A percentile compares a stretch with the other conserved stretches of the same genome.
Evolutionary conservation across 2,888 invertebrate genomes (phyloP).

Genomic region (Pardosa pseudoannulata): DNA sequence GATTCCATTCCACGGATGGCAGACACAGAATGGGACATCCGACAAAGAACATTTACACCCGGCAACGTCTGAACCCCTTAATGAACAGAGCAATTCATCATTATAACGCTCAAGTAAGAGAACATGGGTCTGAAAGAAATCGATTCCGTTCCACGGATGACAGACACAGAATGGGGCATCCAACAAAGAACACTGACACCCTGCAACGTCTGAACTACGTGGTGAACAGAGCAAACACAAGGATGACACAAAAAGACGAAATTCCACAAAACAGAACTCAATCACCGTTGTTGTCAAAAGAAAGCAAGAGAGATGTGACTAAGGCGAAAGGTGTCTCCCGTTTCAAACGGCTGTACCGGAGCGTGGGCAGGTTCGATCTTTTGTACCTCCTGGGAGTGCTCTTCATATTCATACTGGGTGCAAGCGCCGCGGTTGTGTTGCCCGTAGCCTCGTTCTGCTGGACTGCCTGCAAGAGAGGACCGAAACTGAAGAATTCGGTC

Average conservation of each 20-base stretch:
- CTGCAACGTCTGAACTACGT: too few relatives aligned
- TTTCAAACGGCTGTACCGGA: background rate
- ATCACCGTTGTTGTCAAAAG: too few relatives aligned
- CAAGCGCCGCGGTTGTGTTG: background rate
- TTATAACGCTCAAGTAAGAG: too few relatives aligned
- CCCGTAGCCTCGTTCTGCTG: background rate
- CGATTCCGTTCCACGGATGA: background rate
- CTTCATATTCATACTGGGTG: conserved; percentile 30
- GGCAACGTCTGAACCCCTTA: background rate
- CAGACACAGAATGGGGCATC: background rate
- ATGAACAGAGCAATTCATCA: background rate
- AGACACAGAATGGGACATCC: background rate
- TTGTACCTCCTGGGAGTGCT: conserved; percentile 16
- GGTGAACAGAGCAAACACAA: too few relatives aligned
- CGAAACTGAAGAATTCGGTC: background rate
- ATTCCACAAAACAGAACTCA: too few relatives aligned
- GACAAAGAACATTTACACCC: background rate
- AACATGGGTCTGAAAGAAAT: background rate
- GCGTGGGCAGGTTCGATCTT: background rate
- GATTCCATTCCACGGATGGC: background rate
- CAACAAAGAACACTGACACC: too few relatives aligned
- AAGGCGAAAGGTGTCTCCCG: background rate
- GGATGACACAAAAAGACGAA: too few relatives aligned
- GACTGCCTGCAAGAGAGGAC: background rate
- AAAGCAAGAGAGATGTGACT: too few relatives aligned